phyloP scores from a whole-genome alignment of 2,888 invertebrate genomes.

The Mesorhabditis spiculigera region DNA sequence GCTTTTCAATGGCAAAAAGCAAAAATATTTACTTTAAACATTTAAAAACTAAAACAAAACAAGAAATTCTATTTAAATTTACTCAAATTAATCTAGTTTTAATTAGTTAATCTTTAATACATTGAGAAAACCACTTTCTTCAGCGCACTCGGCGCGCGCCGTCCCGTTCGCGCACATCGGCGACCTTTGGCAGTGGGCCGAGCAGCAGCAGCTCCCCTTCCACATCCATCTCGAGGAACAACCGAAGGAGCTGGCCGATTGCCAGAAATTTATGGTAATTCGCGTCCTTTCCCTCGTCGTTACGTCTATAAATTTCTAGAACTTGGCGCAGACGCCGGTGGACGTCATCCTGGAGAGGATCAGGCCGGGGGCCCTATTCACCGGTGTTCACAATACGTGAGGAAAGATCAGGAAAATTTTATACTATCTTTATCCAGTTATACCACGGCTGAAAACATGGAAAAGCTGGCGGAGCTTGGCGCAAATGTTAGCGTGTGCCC shows the following conservation, averaged over 20 bases:
- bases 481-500: constrained; percentile 53
- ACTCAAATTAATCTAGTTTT: neutral
- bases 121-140: neutral
- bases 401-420: neutral
- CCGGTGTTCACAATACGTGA: neutral
- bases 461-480: constrained; percentile 27
- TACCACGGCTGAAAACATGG: constrained; percentile 36
- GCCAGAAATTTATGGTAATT: constrained; percentile 17
- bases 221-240: constrained; percentile 58
- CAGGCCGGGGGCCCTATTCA: too few species aligned
- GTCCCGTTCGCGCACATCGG: constrained; percentile 37
- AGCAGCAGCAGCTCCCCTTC: constrained; percentile 36
- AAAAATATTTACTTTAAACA: constrained; percentile 6
- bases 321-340: constrained; percentile 23
- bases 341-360: neutral
- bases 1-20: constrained; percentile 27
- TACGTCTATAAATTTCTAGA: neutral
- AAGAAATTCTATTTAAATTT: too few species aligned
- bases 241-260: constrained; percentile 49
- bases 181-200: constrained; percentile 34
- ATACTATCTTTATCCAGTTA: constrained; percentile 35
- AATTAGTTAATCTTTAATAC: neutral
- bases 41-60: constrained; percentile 3
- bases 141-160: constrained; percentile 55
- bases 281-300: neutral